These are phyloP conservation scores for Tenthredo distinguenda DNA, from an alignment of 2,888 invertebrate genomes.

Conservation along the genomic window DNA sequence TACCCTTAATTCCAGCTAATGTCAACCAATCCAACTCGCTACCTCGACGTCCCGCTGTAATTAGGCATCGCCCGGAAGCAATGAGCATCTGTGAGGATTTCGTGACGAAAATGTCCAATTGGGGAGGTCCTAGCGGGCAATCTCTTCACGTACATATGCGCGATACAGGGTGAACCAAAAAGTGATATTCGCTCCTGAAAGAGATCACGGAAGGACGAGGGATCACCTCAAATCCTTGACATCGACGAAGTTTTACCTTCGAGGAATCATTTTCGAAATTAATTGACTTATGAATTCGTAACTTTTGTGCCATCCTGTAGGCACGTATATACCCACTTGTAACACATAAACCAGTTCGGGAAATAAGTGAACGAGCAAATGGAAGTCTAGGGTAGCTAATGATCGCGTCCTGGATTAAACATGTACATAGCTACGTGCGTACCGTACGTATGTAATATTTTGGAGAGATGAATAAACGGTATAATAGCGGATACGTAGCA, in stretches of 20 bases:
- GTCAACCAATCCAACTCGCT: background rate
- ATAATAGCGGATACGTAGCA: slow-evolving; percentile 12
- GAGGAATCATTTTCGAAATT: background rate
- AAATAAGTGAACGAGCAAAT: background rate
- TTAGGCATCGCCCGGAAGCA: slow-evolving; percentile 42
- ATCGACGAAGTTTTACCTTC: background rate
- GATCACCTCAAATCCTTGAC: background rate
- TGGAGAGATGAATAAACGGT: background rate
- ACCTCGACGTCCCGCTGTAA: slow-evolving; percentile 25
- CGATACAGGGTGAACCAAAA: background rate
- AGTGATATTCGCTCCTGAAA: background rate
- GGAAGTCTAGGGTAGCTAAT: background rate
- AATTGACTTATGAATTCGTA: background rate
- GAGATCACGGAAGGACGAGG: background rate
- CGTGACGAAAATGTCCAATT: slow-evolving; percentile 26
- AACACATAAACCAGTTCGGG: background rate
- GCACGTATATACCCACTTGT: background rate
- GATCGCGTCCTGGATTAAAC: background rate
- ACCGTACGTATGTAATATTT: background rate
- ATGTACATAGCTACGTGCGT: background rate
- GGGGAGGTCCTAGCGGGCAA: background rate
- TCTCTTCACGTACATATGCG: slow-evolving; percentile 12
- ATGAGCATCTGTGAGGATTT: slow-evolving; percentile 33
- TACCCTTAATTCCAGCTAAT: slow-evolving; percentile 8
- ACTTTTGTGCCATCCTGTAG: background rate